Evolutionary conservation across 64 coral and sea anemone species (phyloP).

Genomic region (Actinia tenebrosa): DNA sequence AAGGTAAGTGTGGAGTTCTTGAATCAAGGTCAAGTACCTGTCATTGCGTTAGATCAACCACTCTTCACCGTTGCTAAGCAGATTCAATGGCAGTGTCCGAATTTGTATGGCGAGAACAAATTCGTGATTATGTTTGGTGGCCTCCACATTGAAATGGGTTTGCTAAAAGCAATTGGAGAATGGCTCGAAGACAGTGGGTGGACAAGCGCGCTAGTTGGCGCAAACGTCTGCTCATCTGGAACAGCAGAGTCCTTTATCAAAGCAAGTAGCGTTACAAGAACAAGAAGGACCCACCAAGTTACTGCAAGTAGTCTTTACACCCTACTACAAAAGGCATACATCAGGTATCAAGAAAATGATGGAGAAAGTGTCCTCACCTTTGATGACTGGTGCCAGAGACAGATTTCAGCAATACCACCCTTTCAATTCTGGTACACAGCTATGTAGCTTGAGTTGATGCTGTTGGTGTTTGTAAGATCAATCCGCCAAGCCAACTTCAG

Average conservation of each 20-base stretch:
- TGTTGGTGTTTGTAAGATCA: slow-evolving; percentile 30
- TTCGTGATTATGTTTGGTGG: no score
- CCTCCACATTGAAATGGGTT: no score
- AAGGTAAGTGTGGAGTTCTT: no score
- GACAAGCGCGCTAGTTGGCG: no score
- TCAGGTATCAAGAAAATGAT: not conserved
- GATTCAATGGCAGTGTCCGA: no score
- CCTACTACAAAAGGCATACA: slow-evolving; percentile 24
- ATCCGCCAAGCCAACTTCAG: slow-evolving; percentile 30
- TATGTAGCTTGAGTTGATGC: slow-evolving; percentile 14
- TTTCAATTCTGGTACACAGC: slow-evolving; percentile 52
- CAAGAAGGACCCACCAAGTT: slow-evolving; percentile 33
- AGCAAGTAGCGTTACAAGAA: not conserved
- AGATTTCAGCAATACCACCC: slow-evolving; percentile 28
- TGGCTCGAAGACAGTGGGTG: no score
- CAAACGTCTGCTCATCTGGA: no score
- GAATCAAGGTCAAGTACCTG: no score
- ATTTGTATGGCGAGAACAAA: no score
- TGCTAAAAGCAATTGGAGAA: no score
- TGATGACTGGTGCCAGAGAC: slow-evolving; percentile 17
- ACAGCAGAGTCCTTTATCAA: slow-evolving; percentile 31
- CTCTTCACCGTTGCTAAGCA: no score
- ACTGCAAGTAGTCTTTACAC: slow-evolving; percentile 24
- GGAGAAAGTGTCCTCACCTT: slow-evolving; percentile 1
- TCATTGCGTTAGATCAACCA: no score